A percentile compares a stretch with the other conserved stretches of the same genome.
These are phyloP conservation scores for Mesoligia furuncula DNA, from an alignment of 2,888 invertebrate species.

Conservation along the genomic window DNA sequence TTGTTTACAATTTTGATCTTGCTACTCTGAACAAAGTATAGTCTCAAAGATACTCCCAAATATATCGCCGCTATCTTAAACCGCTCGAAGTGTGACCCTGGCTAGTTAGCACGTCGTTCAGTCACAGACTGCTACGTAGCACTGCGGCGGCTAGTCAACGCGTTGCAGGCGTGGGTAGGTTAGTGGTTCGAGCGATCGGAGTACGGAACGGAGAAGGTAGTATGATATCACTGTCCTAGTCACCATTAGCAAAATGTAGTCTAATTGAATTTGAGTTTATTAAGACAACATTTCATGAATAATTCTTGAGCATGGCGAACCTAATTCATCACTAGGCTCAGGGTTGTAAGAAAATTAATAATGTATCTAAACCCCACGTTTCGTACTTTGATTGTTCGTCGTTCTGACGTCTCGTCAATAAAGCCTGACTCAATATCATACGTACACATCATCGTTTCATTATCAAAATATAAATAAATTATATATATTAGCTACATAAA, in stretches of 20 bases:
- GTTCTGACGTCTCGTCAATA: slow-evolving; percentile 68
- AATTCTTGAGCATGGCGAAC: neutral
- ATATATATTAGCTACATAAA: slow-evolving; percentile 74
- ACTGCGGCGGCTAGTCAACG: slow-evolving; percentile 72
- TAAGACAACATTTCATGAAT: neutral
- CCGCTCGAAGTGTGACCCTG: slow-evolving; percentile 6
- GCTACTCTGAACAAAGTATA: neutral
- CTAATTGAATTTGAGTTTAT: neutral
- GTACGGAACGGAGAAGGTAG: slow-evolving; percentile 14
- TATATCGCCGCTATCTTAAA: neutral
- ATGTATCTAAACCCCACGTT: slow-evolving; percentile 10
- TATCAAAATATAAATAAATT: slow-evolving; percentile 73
- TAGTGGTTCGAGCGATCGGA: slow-evolving; percentile 34
- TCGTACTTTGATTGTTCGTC: slow-evolving; percentile 60
- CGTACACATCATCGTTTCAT: slow-evolving; percentile 87
- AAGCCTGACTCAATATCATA: slow-evolving; percentile 81
- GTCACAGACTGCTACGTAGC: slow-evolving; percentile 56
- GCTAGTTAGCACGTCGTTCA: slow-evolving; percentile 14
- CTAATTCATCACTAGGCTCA: slow-evolving; percentile 1
- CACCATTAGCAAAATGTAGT: slow-evolving; percentile 11
- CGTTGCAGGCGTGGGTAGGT: slow-evolving; percentile 58
- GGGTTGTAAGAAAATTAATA: neutral
- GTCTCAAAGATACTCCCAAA: neutral
- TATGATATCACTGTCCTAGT: neutral
- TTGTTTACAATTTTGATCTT: neutral